Evolutionary conservation across 1,140 invertebrate genomes (phyloP), one percentile per base, ranked within the genome.

Genomic region (Drosophila micromelanica): DNA sequence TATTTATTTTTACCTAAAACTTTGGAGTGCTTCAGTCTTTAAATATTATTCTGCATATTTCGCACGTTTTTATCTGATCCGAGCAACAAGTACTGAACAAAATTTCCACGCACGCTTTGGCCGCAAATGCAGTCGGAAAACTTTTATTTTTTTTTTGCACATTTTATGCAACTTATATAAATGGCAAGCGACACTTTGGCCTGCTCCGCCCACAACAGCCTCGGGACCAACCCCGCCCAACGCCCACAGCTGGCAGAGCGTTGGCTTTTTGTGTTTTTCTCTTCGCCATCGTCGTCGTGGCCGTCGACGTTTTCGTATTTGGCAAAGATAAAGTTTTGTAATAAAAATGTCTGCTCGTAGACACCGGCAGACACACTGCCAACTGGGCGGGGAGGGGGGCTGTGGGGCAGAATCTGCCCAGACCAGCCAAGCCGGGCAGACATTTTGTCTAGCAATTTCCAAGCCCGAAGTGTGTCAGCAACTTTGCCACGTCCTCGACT

Each of bases 311-410:
- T 80, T 73, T 80, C 71, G 75, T 89, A 86, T 87, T 87, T 87
- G 84, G 84, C 84, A 89, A 87, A 87, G 84, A 89, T 89, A 89
- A 89, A 89, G 84, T 89, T 89, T 90, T 89, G 84, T 89, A 89
- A 89, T 89, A 89, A 89, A 89, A 89, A 89, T 89, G 80, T 89
- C 84, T 87, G 84, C 70, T 76, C 62, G 76, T 61, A 89, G 82
- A 82, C 70, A 73, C 49, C 48, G 45, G 52, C 51, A 63, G 63
- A 73, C 59, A 73, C 74, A 6, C 27, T 56, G 74, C 40, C 75
- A 87, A 68, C 42, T 65, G 37, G 64, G 77, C 56, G 68, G 30
- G 11, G 11, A 46, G 46, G 23, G 43, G 13, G 27, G 11, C 11
- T 6, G 49, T 12, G 30, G 20, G 35, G 13, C 12, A 2, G 27